phyloP scores from a whole-genome alignment of 1,140 invertebrate genomes.

The Drosophila saltans region DNA sequence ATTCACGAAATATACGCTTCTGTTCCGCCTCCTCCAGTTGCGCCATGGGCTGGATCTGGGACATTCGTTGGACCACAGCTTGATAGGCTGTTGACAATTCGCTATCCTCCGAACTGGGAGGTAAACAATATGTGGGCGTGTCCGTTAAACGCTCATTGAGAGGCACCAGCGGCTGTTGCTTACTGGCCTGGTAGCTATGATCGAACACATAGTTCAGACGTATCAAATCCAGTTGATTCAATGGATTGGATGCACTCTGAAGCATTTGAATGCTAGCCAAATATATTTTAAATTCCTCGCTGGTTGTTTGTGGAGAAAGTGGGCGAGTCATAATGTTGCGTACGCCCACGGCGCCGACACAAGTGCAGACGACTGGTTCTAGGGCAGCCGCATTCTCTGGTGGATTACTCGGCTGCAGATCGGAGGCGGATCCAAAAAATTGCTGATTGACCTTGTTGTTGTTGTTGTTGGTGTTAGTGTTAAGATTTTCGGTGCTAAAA shows the following conservation, averaged over 20 bases:
- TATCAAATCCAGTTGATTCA: conserved; percentile 84
- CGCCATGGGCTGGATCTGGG: conserved; percentile 45
- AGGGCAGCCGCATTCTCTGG: conserved; percentile 11
- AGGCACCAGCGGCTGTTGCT: conserved; percentile 60
- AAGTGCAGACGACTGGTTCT: conserved; percentile 61
- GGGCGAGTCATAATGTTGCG: conserved; percentile 86
- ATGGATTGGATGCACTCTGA: conserved; percentile 86
- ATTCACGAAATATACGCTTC: conserved; percentile 88
- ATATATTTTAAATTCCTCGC: conserved; percentile 88
- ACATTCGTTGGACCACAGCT: conserved; percentile 56
- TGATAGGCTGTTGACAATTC: conserved; percentile 66
- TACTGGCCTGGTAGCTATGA: conserved; percentile 83
- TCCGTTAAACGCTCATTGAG: conserved; percentile 61
- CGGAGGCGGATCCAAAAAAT: conserved; percentile 68
- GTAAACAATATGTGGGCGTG: conserved; percentile 57
- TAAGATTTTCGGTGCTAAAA: conserved; percentile 80
- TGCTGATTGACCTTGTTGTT: conserved; percentile 28
- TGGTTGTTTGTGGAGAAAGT: conserved; percentile 85
- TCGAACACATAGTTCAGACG: conserved; percentile 86
- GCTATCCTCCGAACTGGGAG: conserved; percentile 71
- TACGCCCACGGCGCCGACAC: conserved; percentile 71
- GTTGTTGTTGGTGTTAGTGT: conserved; percentile 50
- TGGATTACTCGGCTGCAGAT: conserved; percentile 67
- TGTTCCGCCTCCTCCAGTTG: conserved; percentile 84
- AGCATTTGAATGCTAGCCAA: conserved; percentile 88